A percentile compares a stretch with the other conserved stretches of the same genome.
These are phyloP conservation scores for Ornithoptera alexandrae DNA, from an alignment of 2,888 invertebrate species.

Conservation along the genomic window DNA sequence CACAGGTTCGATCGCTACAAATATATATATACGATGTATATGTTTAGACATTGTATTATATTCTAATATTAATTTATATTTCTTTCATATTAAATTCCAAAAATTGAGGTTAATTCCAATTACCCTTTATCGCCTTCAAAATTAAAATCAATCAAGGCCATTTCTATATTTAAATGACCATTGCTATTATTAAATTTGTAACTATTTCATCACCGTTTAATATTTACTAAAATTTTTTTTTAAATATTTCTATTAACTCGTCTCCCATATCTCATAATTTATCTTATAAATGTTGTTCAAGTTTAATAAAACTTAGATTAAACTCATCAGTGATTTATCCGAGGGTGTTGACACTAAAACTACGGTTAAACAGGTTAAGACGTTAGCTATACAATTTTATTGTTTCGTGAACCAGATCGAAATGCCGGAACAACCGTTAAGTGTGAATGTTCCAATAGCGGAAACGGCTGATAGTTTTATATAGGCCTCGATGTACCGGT, in stretches of 20 bases:
- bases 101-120: too few species aligned
- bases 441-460: slow-evolving; percentile 63
- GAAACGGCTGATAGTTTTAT: slow-evolving; percentile 55
- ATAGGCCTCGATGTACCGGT: slow-evolving; percentile 29
- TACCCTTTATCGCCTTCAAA: too few species aligned
- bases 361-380: slow-evolving; percentile 55
- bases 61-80: too few species aligned
- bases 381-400: slow-evolving; percentile 59
- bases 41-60: too few species aligned
- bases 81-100: too few species aligned
- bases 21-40: too few species aligned
- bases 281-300: neutral
- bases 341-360: slow-evolving; percentile 50
- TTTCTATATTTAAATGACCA: too few species aligned
- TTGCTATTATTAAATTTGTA: too few species aligned
- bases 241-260: neutral
- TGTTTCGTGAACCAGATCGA: slow-evolving; percentile 73
- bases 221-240: neutral
- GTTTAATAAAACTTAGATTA: neutral
- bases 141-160: too few species aligned
- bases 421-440: slow-evolving; percentile 68
- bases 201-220: too few species aligned
- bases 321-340: slow-evolving; percentile 8
- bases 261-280: neutral
- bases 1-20: neutral